These are phyloP conservation scores for Cordilura impudica DNA, from an alignment of 2,888 invertebrate genomes.

Conservation along the genomic window DNA sequence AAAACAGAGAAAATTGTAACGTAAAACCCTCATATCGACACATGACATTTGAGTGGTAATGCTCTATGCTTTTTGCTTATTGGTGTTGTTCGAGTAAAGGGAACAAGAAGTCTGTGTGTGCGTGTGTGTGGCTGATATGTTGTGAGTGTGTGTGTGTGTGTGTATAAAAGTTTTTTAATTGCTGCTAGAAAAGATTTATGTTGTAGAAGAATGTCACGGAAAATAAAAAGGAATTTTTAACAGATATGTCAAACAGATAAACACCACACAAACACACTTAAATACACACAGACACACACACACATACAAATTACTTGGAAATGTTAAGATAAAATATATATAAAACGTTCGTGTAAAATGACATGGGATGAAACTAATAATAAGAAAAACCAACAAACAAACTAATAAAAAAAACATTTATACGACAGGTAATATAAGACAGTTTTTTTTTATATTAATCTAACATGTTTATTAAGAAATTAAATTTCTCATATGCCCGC, in stretches of 20 bases:
- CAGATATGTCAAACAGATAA: conserved; percentile 58
- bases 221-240: conserved; percentile 54
- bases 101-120: not conserved
- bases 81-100: conserved; percentile 3
- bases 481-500: too few relatives aligned
- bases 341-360: conserved; percentile 36
- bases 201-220: conserved; percentile 56
- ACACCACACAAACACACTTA: conserved; percentile 19
- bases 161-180: conserved; percentile 55
- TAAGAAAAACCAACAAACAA: conserved; percentile 19
- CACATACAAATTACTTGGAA: not conserved
- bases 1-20: conserved; percentile 28
- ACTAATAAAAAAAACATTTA: conserved; percentile 46
- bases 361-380: conserved; percentile 55
- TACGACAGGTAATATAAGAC: conserved; percentile 37
- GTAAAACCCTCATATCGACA: conserved; percentile 50
- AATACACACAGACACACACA: not conserved
- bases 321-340: conserved; percentile 15
- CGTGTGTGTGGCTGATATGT: conserved; percentile 2
- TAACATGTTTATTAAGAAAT: conserved; percentile 11
- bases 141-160: conserved; percentile 7
- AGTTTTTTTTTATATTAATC: not conserved
- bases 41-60: conserved; percentile 52
- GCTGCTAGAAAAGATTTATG: conserved; percentile 58
- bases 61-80: too few relatives aligned